Base-by-base conservation (phyloP, 2,888 invertebrate genomes). In the Tyria jacobaeae region DNA sequence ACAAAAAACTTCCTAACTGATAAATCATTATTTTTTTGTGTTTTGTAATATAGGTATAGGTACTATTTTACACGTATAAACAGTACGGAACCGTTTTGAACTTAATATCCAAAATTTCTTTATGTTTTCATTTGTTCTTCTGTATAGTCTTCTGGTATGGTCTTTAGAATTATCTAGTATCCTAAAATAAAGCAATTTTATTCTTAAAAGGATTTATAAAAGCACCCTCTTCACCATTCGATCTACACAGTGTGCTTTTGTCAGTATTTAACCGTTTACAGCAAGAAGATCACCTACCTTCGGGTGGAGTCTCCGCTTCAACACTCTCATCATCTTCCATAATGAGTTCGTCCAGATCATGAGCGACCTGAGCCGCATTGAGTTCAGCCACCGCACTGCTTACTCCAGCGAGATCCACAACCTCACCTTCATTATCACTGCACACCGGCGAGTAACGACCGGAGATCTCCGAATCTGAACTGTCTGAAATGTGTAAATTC, bases 391-490 rank as follows among this genome's bases (percentile, higher is more conserved):
- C 73, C 0, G 76, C 70, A 47, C 56, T 77, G 51, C 31, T 71
- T 0, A 68, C 62, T 9, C 70, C 73, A 3, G 73, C 71, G 21
- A 76, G 44, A 51, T 80, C 81, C 3, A 80, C 81, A 2, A 79
- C 75, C 15, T 89, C 91, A 2, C 75, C 82, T 15, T 91, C 92
- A 25, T 81, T 81, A 25, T 92, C 93, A 72, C 96, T 96, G 76
- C 96, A 96, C 25, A 96, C 95, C 0, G 96, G 96, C 58, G 96
- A 96, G 80, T 95, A 95, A 55, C 95, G 94, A 24, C 95, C 95
- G 0, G 95, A 95, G 70, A 93, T 87, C 70, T 94, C 94, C 0
- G 94, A 94, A 82, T 95, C 95, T 1, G 94, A 95, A 74, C 90
- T 92, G 44, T 93, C 94, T 94, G 82, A 7, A 55, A 39, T 39